A percentile compares a stretch with the other conserved stretches of the same genome.
These are phyloP conservation scores for Scalopus aquaticus DNA, from an alignment of 2,113 vertebrate genomes.

Conservation along the genomic window DNA sequence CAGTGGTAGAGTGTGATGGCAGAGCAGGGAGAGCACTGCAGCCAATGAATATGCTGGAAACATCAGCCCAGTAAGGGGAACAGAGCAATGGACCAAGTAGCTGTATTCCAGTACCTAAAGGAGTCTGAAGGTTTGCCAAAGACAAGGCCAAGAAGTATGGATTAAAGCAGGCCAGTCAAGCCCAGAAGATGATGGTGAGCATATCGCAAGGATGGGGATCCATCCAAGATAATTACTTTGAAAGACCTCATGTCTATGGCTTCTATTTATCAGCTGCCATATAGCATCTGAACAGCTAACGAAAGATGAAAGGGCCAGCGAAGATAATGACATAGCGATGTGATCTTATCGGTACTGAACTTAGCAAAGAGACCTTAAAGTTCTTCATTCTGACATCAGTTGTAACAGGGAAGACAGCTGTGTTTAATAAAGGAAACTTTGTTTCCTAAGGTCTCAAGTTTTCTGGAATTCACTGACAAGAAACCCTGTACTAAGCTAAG, in stretches of 20 bases:
- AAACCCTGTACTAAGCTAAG: not conserved
- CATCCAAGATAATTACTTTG: not conserved
- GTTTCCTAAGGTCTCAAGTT: not conserved
- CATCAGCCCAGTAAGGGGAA: not conserved
- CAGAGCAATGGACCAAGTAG: not conserved
- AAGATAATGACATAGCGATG: not conserved
- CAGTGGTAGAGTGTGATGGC: not conserved
- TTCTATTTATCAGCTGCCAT: not conserved
- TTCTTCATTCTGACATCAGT: not conserved
- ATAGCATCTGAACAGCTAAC: not conserved
- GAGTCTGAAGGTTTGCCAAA: not conserved
- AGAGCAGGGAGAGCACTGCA: rapidly evolving
- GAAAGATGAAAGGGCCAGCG: not conserved
- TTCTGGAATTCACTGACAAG: not conserved
- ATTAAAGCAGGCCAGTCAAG: not conserved
- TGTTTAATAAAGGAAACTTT: not conserved
- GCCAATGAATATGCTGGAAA: not conserved
- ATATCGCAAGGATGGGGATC: not conserved
- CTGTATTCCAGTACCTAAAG: not conserved
- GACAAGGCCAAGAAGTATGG: not conserved
- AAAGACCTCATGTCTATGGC: not conserved
- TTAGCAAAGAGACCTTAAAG: not conserved
- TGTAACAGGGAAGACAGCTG: not conserved
- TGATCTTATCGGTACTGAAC: not conserved
- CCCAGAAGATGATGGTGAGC: not conserved